Evolutionary conservation across 1,140 invertebrate species (phyloP).

Genomic region (Neelides sp.): DNA sequence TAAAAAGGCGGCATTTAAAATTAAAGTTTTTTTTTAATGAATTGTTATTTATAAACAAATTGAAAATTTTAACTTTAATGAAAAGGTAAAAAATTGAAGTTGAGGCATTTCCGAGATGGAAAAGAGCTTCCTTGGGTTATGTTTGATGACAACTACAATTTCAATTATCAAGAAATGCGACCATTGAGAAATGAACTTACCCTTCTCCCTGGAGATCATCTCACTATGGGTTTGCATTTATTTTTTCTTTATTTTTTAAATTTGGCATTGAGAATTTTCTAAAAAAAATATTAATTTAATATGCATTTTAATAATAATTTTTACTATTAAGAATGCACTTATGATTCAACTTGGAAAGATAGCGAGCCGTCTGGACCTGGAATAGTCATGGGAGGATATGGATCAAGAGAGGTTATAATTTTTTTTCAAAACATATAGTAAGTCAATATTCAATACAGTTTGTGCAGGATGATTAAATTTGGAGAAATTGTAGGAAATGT

Average conservation of each 20-base stretch:
- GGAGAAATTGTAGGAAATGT: not conserved
- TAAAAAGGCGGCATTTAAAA: not conserved
- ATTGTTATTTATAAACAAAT: not conserved
- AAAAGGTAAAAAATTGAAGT: slow-evolving; percentile 46
- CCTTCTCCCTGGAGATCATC: slow-evolving; percentile 16
- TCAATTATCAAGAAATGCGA: slow-evolving; percentile 45
- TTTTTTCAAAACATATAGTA: not conserved
- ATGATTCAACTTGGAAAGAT: slow-evolving; percentile 55
- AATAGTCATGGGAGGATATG: slow-evolving; percentile 95
- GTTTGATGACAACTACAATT: slow-evolving; percentile 51
- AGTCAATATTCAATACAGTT: not conserved
- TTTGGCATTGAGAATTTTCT: not conserved
- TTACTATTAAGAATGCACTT: slow-evolving; percentile 48
- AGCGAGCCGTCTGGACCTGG: slow-evolving; percentile 83
- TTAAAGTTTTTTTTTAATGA: not conserved
- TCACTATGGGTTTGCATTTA: slow-evolving; percentile 6
- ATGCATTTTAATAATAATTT: not conserved
- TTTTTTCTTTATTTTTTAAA: not conserved
- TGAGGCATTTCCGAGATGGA: slow-evolving; percentile 49
- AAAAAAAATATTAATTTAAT: not conserved
- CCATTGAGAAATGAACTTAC: slow-evolving; percentile 9
- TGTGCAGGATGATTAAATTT: too few species aligned
- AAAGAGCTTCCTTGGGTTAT: slow-evolving; percentile 51
- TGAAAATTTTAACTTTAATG: not conserved
- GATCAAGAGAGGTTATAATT: slow-evolving; percentile 41